A percentile compares a stretch with the other conserved stretches of the same genome.
Conservation (phyloP, 2,113 vertebrate species). For the Nesospiza acunhae region DNA sequence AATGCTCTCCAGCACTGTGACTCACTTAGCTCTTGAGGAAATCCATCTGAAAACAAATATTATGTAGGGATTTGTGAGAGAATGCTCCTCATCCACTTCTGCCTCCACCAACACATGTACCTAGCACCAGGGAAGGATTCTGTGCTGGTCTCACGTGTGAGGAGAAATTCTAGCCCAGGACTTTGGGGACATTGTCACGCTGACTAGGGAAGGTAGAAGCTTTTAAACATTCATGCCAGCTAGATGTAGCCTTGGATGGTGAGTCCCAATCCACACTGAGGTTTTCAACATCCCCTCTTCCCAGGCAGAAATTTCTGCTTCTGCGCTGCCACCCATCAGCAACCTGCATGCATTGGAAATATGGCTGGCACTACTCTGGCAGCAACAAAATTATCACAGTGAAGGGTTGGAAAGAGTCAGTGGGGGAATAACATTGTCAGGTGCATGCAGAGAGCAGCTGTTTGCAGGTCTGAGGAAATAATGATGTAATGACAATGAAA, state of each 20-base stretch:
- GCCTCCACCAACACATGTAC: accelerated
- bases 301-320: neutral
- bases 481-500: neutral
- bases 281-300: neutral
- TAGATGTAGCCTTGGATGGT: neutral
- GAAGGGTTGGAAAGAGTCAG: neutral
- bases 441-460: neutral
- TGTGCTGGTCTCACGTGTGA: accelerated
- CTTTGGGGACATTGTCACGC: accelerated
- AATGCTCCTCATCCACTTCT: neutral
- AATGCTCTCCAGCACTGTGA: neutral
- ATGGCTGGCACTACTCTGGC: neutral
- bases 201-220: neutral
- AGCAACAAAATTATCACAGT: neutral
- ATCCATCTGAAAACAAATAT: neutral
- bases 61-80: neutral
- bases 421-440: neutral
- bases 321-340: neutral
- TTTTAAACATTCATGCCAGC: neutral
- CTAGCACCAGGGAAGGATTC: neutral
- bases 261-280: neutral
- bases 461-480: neutral
- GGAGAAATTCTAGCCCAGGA: neutral
- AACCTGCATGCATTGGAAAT: neutral
- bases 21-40: neutral